These are phyloP conservation scores for Acrocera orbiculus DNA, from an alignment of 2,888 invertebrate genomes.

Conservation along the genomic window DNA sequence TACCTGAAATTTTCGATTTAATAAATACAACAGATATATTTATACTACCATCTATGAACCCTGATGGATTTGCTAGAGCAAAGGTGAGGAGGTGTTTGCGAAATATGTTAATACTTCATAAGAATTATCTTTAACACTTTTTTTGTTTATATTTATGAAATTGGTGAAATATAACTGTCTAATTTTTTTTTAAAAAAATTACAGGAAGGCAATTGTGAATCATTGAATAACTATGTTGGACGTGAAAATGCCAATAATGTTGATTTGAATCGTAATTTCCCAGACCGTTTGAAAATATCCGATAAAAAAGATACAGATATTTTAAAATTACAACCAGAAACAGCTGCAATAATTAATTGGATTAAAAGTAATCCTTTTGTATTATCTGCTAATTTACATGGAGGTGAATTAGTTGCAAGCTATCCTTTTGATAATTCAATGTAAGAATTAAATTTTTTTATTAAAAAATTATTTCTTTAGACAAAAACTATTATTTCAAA, in stretches of 20 bases:
- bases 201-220: constrained; percentile 65
- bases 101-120: too few species aligned
- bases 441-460: constrained; percentile 32
- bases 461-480: background rate
- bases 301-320: constrained; percentile 21
- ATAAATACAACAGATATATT: constrained; percentile 81
- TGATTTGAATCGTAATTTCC: constrained; percentile 85
- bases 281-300: constrained; percentile 59
- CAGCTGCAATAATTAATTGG: constrained; percentile 77
- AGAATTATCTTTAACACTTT: too few species aligned
- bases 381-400: constrained; percentile 84
- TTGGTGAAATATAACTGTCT: too few species aligned
- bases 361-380: constrained; percentile 74
- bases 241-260: constrained; percentile 62
- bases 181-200: constrained; percentile 18
- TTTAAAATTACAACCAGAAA: constrained; percentile 64
- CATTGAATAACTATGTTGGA: constrained; percentile 46
- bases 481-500: background rate
- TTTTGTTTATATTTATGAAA: too few species aligned
- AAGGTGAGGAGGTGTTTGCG: constrained; percentile 41
- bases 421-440: constrained; percentile 85
- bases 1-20: constrained; percentile 51
- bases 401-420: constrained; percentile 82
- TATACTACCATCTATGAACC: constrained; percentile 94
- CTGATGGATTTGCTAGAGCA: constrained; percentile 82